A percentile compares a stretch with the other conserved stretches of the same genome.
Conservation (phyloP, 2,797 vertebrate species). For the Phrynocephalus guinanensis region DNA sequence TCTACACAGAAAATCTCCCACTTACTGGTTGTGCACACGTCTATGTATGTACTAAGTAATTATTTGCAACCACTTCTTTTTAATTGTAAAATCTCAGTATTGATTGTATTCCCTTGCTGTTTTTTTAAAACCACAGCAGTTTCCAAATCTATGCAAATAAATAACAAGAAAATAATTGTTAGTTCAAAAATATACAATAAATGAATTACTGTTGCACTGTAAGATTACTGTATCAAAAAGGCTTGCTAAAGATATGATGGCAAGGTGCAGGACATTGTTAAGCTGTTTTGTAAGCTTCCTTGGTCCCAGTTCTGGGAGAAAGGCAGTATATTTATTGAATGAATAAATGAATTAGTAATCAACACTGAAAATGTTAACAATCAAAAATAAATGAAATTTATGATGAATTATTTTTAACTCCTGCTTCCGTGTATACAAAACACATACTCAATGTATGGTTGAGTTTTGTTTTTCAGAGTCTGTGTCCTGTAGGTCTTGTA, state of each 20-base stretch:
- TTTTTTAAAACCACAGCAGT: background rate
- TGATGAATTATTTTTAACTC: too few relatives aligned
- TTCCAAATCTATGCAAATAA: constrained; percentile 1
- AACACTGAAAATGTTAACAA: too few relatives aligned
- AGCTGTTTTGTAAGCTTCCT: background rate
- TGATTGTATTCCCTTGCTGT: background rate
- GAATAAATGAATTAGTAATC: too few relatives aligned
- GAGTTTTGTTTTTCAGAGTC: too few relatives aligned
- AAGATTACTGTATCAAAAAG: background rate
- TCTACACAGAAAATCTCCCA: background rate
- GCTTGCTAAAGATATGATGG: background rate
- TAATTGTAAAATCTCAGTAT: background rate
- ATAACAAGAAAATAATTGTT: constrained; percentile 5
- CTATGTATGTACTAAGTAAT: background rate
- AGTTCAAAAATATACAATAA: background rate
- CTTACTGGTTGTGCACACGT: background rate
- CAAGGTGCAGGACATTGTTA: background rate
- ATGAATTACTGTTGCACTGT: background rate
- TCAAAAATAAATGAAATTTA: too few relatives aligned
- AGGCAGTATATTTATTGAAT: too few relatives aligned
- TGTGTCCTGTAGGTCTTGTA: background rate
- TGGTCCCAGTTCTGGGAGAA: too few relatives aligned
- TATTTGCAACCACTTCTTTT: background rate
- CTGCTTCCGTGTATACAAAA: too few relatives aligned
- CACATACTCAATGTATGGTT: too few relatives aligned